phyloP scores from a whole-genome alignment of 1,140 invertebrate species.

The Diachasma alloeum region DNA sequence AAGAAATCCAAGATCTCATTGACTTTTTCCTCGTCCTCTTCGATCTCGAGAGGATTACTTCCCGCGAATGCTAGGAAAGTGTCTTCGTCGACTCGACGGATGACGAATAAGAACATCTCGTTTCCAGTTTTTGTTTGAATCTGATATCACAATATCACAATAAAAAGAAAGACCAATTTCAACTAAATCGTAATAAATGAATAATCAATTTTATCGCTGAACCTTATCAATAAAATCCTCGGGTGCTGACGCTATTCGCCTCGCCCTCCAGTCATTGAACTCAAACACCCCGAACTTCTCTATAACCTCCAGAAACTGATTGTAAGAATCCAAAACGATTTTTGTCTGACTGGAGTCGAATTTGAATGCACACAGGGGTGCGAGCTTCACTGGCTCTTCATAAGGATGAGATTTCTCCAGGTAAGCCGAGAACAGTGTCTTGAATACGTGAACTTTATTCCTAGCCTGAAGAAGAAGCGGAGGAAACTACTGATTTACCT shows the following conservation, averaged over 20 bases:
- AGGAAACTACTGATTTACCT: too few relatives aligned
- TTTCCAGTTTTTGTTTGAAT: constrained; percentile 43
- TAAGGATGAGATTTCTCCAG: constrained; percentile 48
- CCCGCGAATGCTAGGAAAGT: constrained; percentile 51
- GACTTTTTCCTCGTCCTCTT: constrained; percentile 44
- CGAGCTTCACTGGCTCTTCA: constrained; percentile 37
- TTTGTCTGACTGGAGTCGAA: constrained; percentile 38
- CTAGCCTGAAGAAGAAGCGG: constrained; percentile 49
- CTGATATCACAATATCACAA: constrained; percentile 27
- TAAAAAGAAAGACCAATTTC: too few relatives aligned
- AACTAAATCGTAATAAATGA: too few relatives aligned
- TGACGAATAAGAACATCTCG: constrained; percentile 50
- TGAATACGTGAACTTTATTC: constrained; percentile 53
- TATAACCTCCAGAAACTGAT: constrained; percentile 28
- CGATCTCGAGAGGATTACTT: constrained; percentile 47
- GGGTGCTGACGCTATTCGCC: constrained; percentile 42
- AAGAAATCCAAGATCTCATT: constrained; percentile 42
- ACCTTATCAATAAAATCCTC: constrained; percentile 51
- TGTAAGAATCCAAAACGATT: constrained; percentile 36
- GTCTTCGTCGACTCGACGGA: constrained; percentile 45
- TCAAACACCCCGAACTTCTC: constrained; percentile 50
- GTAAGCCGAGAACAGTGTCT: constrained; percentile 44
- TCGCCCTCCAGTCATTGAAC: constrained; percentile 43
- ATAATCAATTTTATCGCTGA: background rate
- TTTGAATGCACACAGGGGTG: constrained; percentile 50